phyloP scores from a whole-genome alignment of 2,797 vertebrate genomes.

The Pteronotus mesoamericanus region DNA sequence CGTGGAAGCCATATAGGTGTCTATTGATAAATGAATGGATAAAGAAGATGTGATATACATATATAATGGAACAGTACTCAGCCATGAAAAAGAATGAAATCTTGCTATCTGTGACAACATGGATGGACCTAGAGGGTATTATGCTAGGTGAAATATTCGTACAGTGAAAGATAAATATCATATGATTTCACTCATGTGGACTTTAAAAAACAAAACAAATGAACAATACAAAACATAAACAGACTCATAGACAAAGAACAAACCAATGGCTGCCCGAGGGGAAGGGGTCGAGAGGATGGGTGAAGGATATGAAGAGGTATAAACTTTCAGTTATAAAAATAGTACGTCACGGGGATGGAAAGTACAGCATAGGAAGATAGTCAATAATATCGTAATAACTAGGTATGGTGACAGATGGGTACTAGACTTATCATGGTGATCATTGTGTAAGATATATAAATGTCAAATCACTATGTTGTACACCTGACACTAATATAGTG shows the following conservation, averaged over 20 bases:
- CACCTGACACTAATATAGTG: not conserved
- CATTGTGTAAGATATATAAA: not conserved
- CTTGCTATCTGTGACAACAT: not conserved
- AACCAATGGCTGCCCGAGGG: not conserved
- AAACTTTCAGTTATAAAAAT: not conserved
- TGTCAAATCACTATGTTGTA: not conserved
- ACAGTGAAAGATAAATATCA: not conserved
- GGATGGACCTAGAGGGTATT: not conserved
- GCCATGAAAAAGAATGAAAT: not conserved
- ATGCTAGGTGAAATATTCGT: not conserved
- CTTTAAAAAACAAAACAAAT: not conserved
- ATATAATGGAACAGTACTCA: not conserved
- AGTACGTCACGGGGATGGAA: not conserved
- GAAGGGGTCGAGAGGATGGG: not conserved
- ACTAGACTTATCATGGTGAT: not conserved
- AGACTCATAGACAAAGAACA: not conserved
- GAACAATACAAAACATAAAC: not conserved
- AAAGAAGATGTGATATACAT: not conserved
- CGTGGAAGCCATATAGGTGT: not conserved
- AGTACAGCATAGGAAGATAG: not conserved
- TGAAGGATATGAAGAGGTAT: not conserved
- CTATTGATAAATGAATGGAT: not conserved
- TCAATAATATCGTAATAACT: not conserved
- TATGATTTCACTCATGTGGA: not conserved
- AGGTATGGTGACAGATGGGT: not conserved